Conservation (phyloP, 64 coral and sea anemone genomes). For the Pocillopora damicornis region DNA sequence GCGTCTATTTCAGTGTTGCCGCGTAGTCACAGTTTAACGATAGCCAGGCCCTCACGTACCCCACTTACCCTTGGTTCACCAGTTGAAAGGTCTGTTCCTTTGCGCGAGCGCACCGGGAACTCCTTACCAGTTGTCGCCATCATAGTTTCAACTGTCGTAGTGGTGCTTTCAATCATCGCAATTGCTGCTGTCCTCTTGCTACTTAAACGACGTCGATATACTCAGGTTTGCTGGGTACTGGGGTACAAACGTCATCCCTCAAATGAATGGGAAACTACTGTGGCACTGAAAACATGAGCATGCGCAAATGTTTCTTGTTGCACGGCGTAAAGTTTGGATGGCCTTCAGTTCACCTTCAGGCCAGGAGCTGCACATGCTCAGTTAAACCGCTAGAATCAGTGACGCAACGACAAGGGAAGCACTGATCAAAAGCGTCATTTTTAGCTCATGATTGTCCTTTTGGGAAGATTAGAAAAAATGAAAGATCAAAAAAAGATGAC, state of each 20-base stretch:
- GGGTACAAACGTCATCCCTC: constrained; percentile 3
- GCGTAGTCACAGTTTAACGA: neutral
- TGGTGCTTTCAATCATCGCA: constrained; percentile 6
- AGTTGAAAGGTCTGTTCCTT: neutral
- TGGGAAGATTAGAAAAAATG: too few relatives aligned
- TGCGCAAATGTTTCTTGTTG: neutral
- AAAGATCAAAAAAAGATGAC: too few relatives aligned
- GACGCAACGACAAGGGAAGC: too few relatives aligned
- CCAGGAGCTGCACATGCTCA: neutral
- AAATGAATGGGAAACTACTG: neutral
- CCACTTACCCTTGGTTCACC: neutral
- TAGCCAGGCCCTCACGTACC: neutral
- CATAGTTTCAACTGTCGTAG: neutral
- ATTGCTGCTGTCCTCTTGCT: neutral
- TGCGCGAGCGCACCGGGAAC: neutral
- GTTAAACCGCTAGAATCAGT: neutral
- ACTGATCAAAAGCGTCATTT: too few relatives aligned
- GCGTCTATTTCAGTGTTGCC: neutral
- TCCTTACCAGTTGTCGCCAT: neutral
- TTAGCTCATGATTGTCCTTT: too few relatives aligned
- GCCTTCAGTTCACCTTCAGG: neutral
- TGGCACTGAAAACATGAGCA: constrained; percentile 2
- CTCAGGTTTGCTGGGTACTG: neutral
- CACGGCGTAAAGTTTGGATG: neutral
- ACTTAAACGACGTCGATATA: neutral